phyloP scores from a whole-genome alignment of 1,140 invertebrate species.

The Drosophila azteca region DNA sequence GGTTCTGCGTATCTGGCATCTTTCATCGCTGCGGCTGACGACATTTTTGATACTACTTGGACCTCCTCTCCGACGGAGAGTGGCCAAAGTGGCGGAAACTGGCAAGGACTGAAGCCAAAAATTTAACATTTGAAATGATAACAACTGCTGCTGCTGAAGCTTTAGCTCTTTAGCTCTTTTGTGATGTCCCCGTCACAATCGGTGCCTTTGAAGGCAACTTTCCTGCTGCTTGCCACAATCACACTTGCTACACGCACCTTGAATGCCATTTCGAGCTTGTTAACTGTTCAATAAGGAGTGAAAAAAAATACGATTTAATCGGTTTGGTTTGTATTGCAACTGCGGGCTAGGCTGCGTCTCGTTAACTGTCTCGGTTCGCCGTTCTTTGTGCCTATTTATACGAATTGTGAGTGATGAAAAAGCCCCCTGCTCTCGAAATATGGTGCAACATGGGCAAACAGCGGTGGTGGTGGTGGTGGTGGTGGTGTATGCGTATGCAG shows the following conservation, averaged over 20 bases:
- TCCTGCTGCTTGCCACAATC: no score
- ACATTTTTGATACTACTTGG: not conserved
- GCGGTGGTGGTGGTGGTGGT: not conserved
- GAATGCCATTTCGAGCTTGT: conserved; percentile 69
- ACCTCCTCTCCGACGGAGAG: no score
- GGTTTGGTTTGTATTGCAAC: conserved; percentile 20
- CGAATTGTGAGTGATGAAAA: not conserved
- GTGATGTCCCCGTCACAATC: not conserved
- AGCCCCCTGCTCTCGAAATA: conserved; percentile 41
- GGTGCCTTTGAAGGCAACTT: not conserved
- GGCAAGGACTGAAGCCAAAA: no score
- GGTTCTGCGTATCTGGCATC: no score
- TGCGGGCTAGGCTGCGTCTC: conserved; percentile 34
- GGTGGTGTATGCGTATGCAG: not conserved
- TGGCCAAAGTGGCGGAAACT: no score
- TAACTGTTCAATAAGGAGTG: conserved; percentile 17
- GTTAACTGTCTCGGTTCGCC: conserved; percentile 70
- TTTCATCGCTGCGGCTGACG: not conserved
- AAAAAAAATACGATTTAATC: conserved; percentile 40
- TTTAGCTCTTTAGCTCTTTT: not conserved
- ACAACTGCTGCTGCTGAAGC: conserved; percentile 18
- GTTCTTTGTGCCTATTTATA: conserved; percentile 82
- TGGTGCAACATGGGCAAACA: conserved; percentile 40
- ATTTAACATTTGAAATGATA: conserved; percentile 26
- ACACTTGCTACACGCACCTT: conserved; percentile 64